These are phyloP conservation scores for Trichosurus vulpecula DNA, from an alignment of 2,797 vertebrate species.

Conservation along the genomic window DNA sequence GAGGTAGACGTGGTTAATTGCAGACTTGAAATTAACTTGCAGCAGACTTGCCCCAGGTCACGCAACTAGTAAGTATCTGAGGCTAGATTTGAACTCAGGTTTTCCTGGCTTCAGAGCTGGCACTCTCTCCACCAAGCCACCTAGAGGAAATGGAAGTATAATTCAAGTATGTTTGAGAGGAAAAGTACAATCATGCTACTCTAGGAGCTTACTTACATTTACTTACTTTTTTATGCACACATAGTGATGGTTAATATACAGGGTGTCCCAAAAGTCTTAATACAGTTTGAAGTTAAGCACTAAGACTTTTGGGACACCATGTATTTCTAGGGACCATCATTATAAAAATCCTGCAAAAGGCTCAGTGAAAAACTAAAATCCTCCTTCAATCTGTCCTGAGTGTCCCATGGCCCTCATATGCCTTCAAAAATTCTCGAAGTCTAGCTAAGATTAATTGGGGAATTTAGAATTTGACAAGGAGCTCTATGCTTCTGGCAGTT, in stretches of 20 bases:
- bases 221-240: neutral
- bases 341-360: neutral
- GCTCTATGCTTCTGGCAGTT: neutral
- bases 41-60: neutral
- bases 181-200: neutral
- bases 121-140: too few species aligned
- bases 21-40: too few species aligned
- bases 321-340: neutral
- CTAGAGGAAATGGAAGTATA: neutral
- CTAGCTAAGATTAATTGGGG: neutral
- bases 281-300: neutral
- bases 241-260: neutral
- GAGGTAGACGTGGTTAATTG: too few species aligned
- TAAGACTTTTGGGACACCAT: neutral
- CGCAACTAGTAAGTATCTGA: neutral
- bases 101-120: neutral
- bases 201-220: neutral
- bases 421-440: neutral
- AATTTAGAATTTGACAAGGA: neutral
- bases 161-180: neutral
- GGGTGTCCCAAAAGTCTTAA: neutral
- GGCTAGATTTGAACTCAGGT: neutral
- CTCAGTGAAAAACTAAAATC: neutral
- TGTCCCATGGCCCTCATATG: neutral
- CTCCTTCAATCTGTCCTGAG: neutral